Conservation (phyloP, 2,797 vertebrate genomes). For the Botia kubotai region DNA sequence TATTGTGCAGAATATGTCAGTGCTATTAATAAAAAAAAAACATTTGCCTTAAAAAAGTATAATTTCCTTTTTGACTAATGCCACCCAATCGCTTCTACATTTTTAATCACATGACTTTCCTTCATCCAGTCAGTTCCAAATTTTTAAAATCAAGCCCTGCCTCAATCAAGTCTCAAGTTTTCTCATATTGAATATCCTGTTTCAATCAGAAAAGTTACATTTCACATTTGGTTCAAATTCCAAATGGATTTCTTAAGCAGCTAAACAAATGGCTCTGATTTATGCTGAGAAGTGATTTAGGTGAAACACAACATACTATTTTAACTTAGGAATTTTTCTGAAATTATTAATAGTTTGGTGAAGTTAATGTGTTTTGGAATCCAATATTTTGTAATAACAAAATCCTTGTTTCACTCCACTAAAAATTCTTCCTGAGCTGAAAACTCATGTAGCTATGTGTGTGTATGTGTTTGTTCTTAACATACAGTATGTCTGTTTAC, state of each 20-base stretch:
- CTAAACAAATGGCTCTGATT: slow-evolving; percentile 4
- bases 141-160: not conserved
- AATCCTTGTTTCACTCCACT: too few relatives aligned
- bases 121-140: not conserved
- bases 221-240: slow-evolving; percentile 4
- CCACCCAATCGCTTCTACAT: too few relatives aligned
- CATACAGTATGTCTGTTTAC: not conserved
- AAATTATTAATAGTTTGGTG: not conserved
- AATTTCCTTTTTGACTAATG: too few relatives aligned
- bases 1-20: too few relatives aligned
- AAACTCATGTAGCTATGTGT: not conserved
- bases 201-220: not conserved
- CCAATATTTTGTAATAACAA: too few relatives aligned
- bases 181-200: not conserved
- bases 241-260: not conserved
- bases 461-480: not conserved
- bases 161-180: not conserved
- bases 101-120: too few relatives aligned
- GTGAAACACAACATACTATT: not conserved
- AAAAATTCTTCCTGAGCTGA: too few relatives aligned
- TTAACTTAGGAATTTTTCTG: not conserved
- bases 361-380: too few relatives aligned
- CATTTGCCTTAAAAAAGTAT: too few relatives aligned
- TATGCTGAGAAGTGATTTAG: slow-evolving; percentile 18
- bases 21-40: too few relatives aligned